These are phyloP conservation scores for Myotis brandtii DNA, from an alignment of 2,113 vertebrate species.

Conservation along the genomic window DNA sequence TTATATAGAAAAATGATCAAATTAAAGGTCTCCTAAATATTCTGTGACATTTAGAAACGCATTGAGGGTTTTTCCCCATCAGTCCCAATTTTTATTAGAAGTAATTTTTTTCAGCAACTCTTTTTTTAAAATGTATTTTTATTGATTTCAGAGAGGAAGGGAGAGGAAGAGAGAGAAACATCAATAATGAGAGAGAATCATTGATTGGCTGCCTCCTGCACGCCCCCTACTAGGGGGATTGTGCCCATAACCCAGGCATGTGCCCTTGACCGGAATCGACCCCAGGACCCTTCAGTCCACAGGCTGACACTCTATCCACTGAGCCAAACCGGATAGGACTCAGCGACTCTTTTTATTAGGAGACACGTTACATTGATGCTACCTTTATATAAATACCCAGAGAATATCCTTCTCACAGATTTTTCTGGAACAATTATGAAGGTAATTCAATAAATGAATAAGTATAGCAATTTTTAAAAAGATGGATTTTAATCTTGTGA, in stretches of 20 bases:
- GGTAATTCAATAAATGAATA: neutral
- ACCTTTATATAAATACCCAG: neutral
- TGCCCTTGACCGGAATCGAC: too few species aligned
- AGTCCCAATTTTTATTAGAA: slow-evolving; percentile 5
- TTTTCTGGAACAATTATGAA: neutral
- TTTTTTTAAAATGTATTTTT: too few species aligned
- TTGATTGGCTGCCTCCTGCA: too few species aligned
- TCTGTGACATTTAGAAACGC: slow-evolving; percentile 11
- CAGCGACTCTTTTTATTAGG: neutral
- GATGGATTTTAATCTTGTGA: neutral
- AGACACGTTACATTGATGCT: neutral
- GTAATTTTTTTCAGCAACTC: neutral
- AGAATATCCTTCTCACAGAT: neutral
- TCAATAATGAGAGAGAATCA: too few species aligned
- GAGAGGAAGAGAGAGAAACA: too few species aligned
- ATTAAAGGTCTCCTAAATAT: neutral
- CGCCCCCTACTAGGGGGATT: too few species aligned
- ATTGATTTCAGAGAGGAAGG: too few species aligned
- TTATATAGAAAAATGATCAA: neutral
- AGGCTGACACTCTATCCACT: too few species aligned
- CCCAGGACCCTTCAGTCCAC: too few species aligned
- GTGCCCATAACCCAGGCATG: too few species aligned
- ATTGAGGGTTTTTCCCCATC: neutral
- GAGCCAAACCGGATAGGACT: too few species aligned
- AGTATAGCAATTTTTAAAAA: neutral